A percentile compares a stretch with the other conserved stretches of the same genome.
Conservation (phyloP, 2,888 invertebrate species). For the Drosophila quasianomalipes region DNA sequence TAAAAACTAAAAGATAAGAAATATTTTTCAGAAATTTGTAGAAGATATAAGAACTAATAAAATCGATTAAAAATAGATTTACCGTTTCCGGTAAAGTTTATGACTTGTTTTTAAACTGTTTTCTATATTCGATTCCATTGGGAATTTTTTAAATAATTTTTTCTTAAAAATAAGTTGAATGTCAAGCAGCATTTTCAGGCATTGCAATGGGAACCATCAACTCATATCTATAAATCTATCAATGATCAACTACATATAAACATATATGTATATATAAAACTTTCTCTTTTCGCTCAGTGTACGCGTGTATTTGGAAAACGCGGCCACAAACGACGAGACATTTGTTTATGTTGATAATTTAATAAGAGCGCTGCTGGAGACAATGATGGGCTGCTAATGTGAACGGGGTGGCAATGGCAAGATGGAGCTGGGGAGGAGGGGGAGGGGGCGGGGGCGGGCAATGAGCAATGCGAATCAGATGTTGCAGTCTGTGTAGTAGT, state of each 20-base stretch:
- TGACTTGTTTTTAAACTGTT: background rate
- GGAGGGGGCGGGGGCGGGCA: background rate
- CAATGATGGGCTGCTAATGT: background rate
- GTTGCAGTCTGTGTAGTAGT: background rate
- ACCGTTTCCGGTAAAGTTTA: background rate
- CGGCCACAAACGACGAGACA: slow-evolving; percentile 66
- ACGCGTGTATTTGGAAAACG: slow-evolving; percentile 42
- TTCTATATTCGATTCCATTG: background rate
- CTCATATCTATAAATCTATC: background rate
- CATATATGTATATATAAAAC: background rate
- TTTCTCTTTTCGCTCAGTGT: slow-evolving; percentile 39
- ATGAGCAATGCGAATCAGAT: background rate
- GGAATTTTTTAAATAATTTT: background rate
- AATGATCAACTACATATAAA: background rate
- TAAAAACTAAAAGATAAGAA: background rate
- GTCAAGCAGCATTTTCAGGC: background rate
- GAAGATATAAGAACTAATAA: background rate
- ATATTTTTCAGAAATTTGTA: background rate
- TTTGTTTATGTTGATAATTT: slow-evolving; percentile 80
- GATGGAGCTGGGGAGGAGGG: background rate
- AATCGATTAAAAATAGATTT: background rate
- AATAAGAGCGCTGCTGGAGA: slow-evolving; percentile 72
- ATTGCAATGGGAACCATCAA: background rate
- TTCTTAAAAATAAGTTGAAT: background rate
- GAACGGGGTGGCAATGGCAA: background rate